Evolutionary conservation across 2,113 vertebrate genomes (phyloP), one percentile per base, ranked within the genome.

Genomic region (Burhinus bistriatus): DNA sequence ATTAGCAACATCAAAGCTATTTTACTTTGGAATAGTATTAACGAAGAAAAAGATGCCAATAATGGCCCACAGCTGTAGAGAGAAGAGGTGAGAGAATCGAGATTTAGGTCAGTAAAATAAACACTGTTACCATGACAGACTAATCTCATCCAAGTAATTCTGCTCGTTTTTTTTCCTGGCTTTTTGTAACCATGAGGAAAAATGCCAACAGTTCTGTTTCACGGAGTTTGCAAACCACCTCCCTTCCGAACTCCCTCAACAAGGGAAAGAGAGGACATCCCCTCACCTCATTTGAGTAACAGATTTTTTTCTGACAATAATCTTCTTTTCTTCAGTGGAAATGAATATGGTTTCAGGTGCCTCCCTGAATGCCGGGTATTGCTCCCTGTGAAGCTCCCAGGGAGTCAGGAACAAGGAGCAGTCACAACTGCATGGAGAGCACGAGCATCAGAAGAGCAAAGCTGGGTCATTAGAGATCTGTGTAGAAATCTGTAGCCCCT

Each of bases 61-160:
- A 96, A 90, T 42, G 40, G 26, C 23, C 49, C 40, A 61, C 76
- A 89, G 49, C 38, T 91, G 69, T 40, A 57, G 29, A 89, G 19
- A 70, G 32, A 93, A 69, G 44, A 82, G 30, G 30, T 90, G 47
- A 44, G 42, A 85, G 32, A 90, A 87, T 22, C 14, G n/a, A 78
- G 65, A 68, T 91, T 79, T 87, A 93, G n/a, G 40, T 89, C 51
- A 62, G 45, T 95, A 78, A 92, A 93, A 94, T 61, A 95, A 93
- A 91, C 76, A 89, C 40, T 27, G 52, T 90, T 89, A 45, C 86
- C 36, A 61, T 89, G 80, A 75, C 72, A 87, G 19, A 84, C 36
- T 87, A 92, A 89, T 84, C 25, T 91, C 61, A 65, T 82, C 61
- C 54, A 92, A 82, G 57, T 61, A 93, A 95, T 26, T 76, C 77